Percentiles rank a stretch among this genome's conserved stretches.
These are phyloP conservation scores for Octopus bimaculoides DNA, from an alignment of 1,140 invertebrate species.

Conservation along the genomic window DNA sequence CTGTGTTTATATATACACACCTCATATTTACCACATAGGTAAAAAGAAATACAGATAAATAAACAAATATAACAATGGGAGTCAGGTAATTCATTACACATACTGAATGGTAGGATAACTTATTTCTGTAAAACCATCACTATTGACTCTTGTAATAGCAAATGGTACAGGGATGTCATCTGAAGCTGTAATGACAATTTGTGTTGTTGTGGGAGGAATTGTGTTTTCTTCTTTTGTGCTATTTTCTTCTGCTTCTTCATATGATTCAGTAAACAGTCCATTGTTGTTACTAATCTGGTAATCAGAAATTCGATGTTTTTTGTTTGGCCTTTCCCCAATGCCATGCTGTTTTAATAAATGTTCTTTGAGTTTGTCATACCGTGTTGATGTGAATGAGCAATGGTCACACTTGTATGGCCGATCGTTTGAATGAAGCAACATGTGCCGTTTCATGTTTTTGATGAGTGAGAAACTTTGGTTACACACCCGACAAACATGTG, in stretches of 20 bases:
- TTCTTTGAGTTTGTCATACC: slow-evolving; percentile 63
- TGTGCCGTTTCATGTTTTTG: slow-evolving; percentile 50
- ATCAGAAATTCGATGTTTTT: slow-evolving; percentile 24
- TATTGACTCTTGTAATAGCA: slow-evolving; percentile 11
- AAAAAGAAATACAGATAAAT: too few relatives aligned
- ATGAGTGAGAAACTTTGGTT: slow-evolving; percentile 55
- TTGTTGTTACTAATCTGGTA: slow-evolving; percentile 16
- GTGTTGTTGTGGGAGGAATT: not conserved
- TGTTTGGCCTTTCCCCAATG: slow-evolving; percentile 33
- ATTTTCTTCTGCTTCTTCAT: not conserved
- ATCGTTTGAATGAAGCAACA: slow-evolving; percentile 43
- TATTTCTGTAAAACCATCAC: slow-evolving; percentile 11
- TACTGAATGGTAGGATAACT: slow-evolving; percentile 9
- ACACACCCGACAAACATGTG: slow-evolving; percentile 67
- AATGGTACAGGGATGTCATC: slow-evolving; percentile 6
- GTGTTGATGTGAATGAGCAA: slow-evolving; percentile 61
- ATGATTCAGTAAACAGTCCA: not conserved
- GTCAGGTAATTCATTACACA: not conserved
- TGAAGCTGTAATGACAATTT: slow-evolving; percentile 5
- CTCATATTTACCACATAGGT: too few relatives aligned
- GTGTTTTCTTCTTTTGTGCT: not conserved
- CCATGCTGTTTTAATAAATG: slow-evolving; percentile 53
- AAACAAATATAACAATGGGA: too few relatives aligned
- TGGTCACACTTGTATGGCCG: slow-evolving; percentile 44
- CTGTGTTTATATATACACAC: too few relatives aligned